Conservation (phyloP, 2,113 vertebrate genomes). For the Crotalus tigris region DNA sequence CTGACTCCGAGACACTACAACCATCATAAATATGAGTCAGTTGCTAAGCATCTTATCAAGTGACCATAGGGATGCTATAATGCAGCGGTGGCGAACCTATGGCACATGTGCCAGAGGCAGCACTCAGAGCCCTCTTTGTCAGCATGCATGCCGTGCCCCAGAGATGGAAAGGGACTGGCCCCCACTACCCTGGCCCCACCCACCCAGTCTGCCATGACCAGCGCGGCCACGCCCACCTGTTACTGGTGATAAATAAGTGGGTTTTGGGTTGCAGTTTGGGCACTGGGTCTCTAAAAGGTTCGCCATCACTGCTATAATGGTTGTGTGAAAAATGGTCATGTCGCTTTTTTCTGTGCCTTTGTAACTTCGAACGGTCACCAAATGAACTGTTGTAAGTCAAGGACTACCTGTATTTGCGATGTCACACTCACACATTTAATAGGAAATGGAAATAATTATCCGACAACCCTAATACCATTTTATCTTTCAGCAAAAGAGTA, state of each 20-base stretch:
- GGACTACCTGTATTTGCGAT: not conserved
- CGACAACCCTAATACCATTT: constrained; percentile 33
- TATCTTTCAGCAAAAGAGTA: constrained; percentile 25
- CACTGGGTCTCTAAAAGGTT: too few species aligned
- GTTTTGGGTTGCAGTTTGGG: too few species aligned
- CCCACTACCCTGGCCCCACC: too few species aligned
- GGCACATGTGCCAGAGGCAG: too few species aligned
- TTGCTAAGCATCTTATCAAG: not conserved
- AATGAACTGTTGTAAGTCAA: not conserved
- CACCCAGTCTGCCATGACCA: too few species aligned
- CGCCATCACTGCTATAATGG: not conserved
- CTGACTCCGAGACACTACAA: not conserved
- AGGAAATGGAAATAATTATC: constrained; percentile 6
- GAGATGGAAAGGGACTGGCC: too few species aligned
- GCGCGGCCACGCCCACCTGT: too few species aligned
- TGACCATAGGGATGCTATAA: not conserved
- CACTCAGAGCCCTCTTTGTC: too few species aligned
- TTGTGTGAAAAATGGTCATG: not conserved
- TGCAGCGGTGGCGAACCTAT: not conserved
- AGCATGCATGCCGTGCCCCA: too few species aligned
- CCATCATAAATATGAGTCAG: not conserved
- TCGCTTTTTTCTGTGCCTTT: not conserved
- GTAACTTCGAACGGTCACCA: not conserved
- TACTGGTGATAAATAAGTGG: too few species aligned
- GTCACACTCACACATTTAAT: not conserved